phyloP scores from a whole-genome alignment of 2,797 vertebrate genomes.

The Crocidura indochinensis region DNA sequence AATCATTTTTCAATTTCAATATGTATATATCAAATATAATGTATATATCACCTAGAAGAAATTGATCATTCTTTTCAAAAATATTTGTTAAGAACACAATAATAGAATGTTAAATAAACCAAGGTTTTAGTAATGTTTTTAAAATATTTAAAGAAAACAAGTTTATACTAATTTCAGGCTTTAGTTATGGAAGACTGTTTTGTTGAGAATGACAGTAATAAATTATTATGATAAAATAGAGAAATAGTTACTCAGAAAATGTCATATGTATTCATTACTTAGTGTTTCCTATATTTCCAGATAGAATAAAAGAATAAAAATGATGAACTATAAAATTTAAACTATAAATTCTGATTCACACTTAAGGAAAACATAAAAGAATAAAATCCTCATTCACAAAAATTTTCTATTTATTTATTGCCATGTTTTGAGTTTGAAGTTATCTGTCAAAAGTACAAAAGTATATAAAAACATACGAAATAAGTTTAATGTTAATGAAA shows the following conservation, averaged over 20 bases:
- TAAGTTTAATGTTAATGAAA: slow-evolving; percentile 68
- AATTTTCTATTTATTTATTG: slow-evolving; percentile 13
- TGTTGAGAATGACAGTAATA: slow-evolving; percentile 20
- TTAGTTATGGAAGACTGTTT: slow-evolving; percentile 41
- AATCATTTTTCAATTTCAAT: neutral
- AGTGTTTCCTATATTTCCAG: neutral
- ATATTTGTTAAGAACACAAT: slow-evolving; percentile 32
- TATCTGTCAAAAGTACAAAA: slow-evolving; percentile 43
- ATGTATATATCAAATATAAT: too few relatives aligned
- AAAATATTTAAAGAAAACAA: slow-evolving; percentile 62
- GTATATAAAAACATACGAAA: slow-evolving; percentile 31
- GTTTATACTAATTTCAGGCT: slow-evolving; percentile 16
- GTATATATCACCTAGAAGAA: too few relatives aligned
- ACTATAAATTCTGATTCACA: neutral
- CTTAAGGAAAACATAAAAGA: slow-evolving; percentile 21
- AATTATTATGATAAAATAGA: slow-evolving; percentile 56
- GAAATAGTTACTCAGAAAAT: slow-evolving; percentile 14
- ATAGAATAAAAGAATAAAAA: slow-evolving; percentile 23
- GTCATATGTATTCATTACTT: neutral
- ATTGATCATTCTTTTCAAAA: too few relatives aligned
- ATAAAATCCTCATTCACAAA: neutral
- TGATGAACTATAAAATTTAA: slow-evolving; percentile 53
- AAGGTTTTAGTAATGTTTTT: slow-evolving; percentile 51
- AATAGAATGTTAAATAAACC: neutral
- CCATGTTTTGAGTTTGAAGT: slow-evolving; percentile 21